A percentile compares a stretch with the other conserved stretches of the same genome.
These are phyloP conservation scores for Syndactyla subalaris DNA, from an alignment of 2,797 vertebrate species.

Conservation along the genomic window DNA sequence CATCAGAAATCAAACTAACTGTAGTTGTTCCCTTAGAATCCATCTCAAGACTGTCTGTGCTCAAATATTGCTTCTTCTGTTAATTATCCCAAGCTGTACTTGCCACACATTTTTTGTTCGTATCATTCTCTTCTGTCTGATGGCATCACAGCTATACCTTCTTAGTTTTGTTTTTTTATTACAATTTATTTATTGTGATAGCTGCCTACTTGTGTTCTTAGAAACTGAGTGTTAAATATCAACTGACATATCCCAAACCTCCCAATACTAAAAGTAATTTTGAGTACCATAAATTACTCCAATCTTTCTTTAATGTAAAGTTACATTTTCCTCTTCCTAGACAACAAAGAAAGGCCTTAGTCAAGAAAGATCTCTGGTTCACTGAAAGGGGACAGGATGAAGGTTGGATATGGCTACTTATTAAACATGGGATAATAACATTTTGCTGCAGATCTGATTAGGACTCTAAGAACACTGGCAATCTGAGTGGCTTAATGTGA, in stretches of 20 bases:
- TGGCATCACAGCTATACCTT: neutral
- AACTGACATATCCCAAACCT: neutral
- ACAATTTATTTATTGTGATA: neutral
- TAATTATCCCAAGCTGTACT: neutral
- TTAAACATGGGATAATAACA: constrained; percentile 13
- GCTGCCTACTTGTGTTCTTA: neutral
- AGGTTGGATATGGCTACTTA: neutral
- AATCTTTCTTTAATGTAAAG: neutral
- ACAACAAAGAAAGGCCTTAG: neutral
- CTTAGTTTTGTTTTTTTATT: neutral
- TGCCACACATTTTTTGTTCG: neutral
- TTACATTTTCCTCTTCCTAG: neutral
- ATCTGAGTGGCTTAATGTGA: constrained; percentile 7
- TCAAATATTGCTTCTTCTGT: neutral
- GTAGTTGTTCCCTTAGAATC: neutral
- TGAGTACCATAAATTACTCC: neutral
- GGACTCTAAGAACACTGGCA: neutral
- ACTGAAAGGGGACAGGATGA: neutral
- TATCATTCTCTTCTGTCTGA: neutral
- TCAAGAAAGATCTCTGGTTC: neutral
- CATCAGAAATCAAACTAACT: neutral
- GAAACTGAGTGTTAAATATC: neutral
- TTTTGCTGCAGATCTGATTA: constrained; percentile 40
- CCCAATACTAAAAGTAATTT: neutral
- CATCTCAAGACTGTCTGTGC: neutral